Base-by-base conservation (phyloP, 2,888 invertebrate genomes). In the Abrostola tripartita region DNA sequence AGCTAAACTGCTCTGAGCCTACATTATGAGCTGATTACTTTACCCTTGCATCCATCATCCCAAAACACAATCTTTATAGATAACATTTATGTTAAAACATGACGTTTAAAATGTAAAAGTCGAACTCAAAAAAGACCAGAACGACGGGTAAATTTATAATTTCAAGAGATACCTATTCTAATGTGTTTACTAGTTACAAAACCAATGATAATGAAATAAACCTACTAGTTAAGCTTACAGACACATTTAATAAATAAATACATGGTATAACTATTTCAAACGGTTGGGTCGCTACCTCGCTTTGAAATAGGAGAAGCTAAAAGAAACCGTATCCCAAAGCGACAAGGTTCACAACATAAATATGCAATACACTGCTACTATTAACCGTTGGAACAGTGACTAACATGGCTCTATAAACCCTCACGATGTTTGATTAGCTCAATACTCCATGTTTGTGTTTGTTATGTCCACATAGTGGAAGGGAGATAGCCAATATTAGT, bases 381-480 rank as follows among this genome's bases (percentile, higher is more conserved):
- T 76, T 74, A 74, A 71, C 68, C 61, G 61, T 74, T 63, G 67
- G 66, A 82, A 74, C 71, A 70, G 76, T 80, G 73, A 76, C 77
- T 83, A 80, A 71, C 76, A 75, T 71, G 68, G 68, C 76, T 83
- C 73, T 81, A 83, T 82, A 82, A 84, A 82, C 85, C 81, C 85
- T 84, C 79, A 81, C 78, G 79, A 75, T 86, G 85, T 87, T 87
- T 87, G 88, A 84, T 85, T 85, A 86, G 82, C 82, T 81, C 85
- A 81, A 85, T 86, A 81, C 81, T 76, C 81, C 76, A 65, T 85
- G 85, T 86, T 86, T 86, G 81, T 85, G 84, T 87, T 86, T 84
- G 81, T 74, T 76, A 71, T 79, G 81, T 76, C 75, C 79, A 82
- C 81, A 77, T 61, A 70, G 80, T 72, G 71, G 53, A 73, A 81